Evolutionary conservation across 92 coral and sea anemone genomes (phyloP), one percentile per base, ranked within the genome.

Genomic region (Palythoa grandis): DNA sequence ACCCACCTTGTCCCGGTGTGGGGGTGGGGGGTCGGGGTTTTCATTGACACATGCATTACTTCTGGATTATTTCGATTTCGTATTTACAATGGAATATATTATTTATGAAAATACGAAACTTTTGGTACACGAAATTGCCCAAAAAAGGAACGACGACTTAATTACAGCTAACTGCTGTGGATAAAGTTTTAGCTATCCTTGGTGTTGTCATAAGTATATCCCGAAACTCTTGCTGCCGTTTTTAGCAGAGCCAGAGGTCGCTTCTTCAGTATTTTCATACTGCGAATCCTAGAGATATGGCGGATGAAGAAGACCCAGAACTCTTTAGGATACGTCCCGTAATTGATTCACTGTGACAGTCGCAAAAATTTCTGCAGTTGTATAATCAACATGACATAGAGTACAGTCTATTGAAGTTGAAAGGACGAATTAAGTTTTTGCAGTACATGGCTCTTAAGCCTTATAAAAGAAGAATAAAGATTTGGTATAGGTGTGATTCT

Each of bases 301-400:
- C 43, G 12, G 39, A 23, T 23, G 9, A 69, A 39, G 73, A 69
- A 9, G 37, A 37, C 73, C 73, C 73, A 69, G 43, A 69, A 69
- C 73, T 69, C 39, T 69, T 69, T 69, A 69, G 73, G 22, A 69
- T 69, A 23, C 37, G 73, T 23, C 37, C 43, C 16, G 73, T 69
- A 69, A 29, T 29, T 29, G 35, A 29, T 29, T 29, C 35, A 29
- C 35, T 29, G 35, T 29, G 22, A 23, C 73, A 19, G 37, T 69
- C 43, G 20, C 13, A 69, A 69, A 69, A 14, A 69, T 69, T 69
- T 37, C 16, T 69, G 38, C 13, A 24, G 11, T 23, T 7, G 2
- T 69, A 69, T 23, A 69, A 69, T 37, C 73, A 25, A 57, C 35
- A 14, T 4, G 17, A 29, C 35, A 29, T 29, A 29, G 35, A 17